Conservation (phyloP, 1,140 invertebrate genomes). For the Oppia nitens region DNA sequence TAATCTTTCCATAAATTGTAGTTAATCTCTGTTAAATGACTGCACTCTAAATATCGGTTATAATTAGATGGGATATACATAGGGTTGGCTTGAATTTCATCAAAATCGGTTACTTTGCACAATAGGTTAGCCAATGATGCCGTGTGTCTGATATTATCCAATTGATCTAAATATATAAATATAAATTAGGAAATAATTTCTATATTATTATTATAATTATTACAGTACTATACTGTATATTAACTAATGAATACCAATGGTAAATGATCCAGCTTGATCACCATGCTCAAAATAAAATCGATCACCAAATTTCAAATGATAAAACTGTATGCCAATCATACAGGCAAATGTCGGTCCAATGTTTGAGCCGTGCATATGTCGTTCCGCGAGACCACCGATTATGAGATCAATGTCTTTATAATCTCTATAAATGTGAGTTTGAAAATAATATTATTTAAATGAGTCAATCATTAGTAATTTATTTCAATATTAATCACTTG, state of each 20-base stretch:
- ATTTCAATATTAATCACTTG: slow-evolving; percentile 12
- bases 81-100: slow-evolving; percentile 1
- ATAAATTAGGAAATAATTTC: too few species aligned
- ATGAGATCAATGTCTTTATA: slow-evolving; percentile 58
- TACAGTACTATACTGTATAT: too few species aligned
- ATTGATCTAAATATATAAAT: slow-evolving; percentile 29
- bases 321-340: slow-evolving; percentile 68
- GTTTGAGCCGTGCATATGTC: slow-evolving; percentile 41
- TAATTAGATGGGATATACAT: too few species aligned
- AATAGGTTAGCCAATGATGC: slow-evolving; percentile 10
- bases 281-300: slow-evolving; percentile 31
- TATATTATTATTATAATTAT: too few species aligned
- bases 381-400: slow-evolving; percentile 57
- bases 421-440: slow-evolving; percentile 10
- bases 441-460: slow-evolving; percentile 1
- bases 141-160: slow-evolving; percentile 8
- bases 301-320: slow-evolving; percentile 22
- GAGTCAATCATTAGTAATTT: slow-evolving; percentile 16
- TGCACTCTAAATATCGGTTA: too few species aligned
- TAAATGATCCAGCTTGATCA: slow-evolving; percentile 34
- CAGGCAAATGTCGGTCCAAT: slow-evolving; percentile 69
- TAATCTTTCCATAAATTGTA: too few species aligned
- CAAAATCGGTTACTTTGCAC: slow-evolving; percentile 12
- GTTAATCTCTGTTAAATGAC: too few species aligned
- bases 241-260: too few species aligned